phyloP scores from a whole-genome alignment of 2,113 vertebrate species.

The Solea solea region DNA sequence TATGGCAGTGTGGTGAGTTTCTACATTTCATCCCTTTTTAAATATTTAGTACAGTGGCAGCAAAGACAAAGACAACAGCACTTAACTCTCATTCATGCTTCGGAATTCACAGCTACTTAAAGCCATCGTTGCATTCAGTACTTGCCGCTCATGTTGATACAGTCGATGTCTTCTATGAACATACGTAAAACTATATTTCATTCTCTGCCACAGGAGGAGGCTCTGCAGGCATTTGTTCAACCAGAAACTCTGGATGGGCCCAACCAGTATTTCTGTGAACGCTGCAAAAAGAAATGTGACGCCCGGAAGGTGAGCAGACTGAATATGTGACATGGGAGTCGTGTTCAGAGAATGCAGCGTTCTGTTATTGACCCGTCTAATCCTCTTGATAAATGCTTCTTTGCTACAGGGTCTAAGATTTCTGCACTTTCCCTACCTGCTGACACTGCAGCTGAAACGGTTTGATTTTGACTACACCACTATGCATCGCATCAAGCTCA shows the following conservation, averaged over 20 bases:
- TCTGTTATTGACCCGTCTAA: background rate
- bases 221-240: slow-evolving; percentile 97
- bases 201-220: slow-evolving; percentile 88
- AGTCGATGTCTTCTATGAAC: background rate
- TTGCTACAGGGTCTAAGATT: slow-evolving; percentile 91
- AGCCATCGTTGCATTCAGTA: background rate
- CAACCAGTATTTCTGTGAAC: slow-evolving; percentile 99
- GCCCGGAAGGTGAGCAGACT: slow-evolving; percentile 90
- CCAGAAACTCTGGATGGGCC: slow-evolving; percentile 97
- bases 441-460: slow-evolving; percentile 96
- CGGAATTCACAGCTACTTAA: background rate
- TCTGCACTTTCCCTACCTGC: slow-evolving; percentile 95
- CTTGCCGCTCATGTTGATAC: background rate
- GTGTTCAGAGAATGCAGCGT: slow-evolving; percentile 6
- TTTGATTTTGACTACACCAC: slow-evolving; percentile 99
- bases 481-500: slow-evolving; percentile 99
- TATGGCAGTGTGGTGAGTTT: slow-evolving; percentile 96
- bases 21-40: background rate
- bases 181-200: background rate
- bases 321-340: slow-evolving; percentile 2
- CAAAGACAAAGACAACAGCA: background rate
- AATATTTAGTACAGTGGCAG: slow-evolving; percentile 3
- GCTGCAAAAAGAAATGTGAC: slow-evolving; percentile 99
- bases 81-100: slow-evolving; percentile 1
- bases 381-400: slow-evolving; percentile 19